phyloP scores from a whole-genome alignment of 2,888 invertebrate genomes.

The Melanotus villosus region DNA sequence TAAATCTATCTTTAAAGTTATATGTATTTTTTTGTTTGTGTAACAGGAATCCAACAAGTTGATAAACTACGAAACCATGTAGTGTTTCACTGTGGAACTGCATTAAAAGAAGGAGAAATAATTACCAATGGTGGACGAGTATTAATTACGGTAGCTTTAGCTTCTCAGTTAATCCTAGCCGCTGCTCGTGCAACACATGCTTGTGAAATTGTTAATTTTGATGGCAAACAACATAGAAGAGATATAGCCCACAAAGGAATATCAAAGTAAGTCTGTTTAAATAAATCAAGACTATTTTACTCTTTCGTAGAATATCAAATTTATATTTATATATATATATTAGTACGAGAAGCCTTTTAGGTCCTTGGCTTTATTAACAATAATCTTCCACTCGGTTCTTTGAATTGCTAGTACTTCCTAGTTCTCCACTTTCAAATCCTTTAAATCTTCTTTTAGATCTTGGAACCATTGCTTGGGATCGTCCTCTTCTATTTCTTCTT shows the following conservation, averaged over 20 bases:
- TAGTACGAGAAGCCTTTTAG: background rate
- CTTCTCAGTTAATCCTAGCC: conserved; percentile 78
- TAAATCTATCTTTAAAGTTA: too few species aligned
- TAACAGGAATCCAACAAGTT: conserved; percentile 76
- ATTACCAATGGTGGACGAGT: conserved; percentile 93
- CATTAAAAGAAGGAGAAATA: conserved; percentile 68
- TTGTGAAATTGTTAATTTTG: conserved; percentile 83
- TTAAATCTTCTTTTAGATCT: background rate
- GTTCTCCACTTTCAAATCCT: background rate
- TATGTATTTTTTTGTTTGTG: background rate
- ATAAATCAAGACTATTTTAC: too few species aligned
- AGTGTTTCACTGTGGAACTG: conserved; percentile 91
- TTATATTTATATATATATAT: background rate
- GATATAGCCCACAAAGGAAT: conserved; percentile 94
- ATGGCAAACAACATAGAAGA: conserved; percentile 87
- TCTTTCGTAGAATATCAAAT: too few species aligned
- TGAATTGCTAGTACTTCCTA: too few species aligned
- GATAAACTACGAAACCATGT: conserved; percentile 70
- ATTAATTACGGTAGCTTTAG: conserved; percentile 83
- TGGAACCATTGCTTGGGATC: too few species aligned
- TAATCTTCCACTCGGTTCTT: too few species aligned
- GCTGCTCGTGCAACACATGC: conserved; percentile 81
- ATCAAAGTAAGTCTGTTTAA: conserved; percentile 76
- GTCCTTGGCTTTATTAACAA: background rate
- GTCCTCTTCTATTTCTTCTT: background rate